These are phyloP conservation scores for Cladorhizidae sp. DNA, from an alignment of 37 sponge, comb jelly and placozoan genomes.

Conservation along the genomic window DNA sequence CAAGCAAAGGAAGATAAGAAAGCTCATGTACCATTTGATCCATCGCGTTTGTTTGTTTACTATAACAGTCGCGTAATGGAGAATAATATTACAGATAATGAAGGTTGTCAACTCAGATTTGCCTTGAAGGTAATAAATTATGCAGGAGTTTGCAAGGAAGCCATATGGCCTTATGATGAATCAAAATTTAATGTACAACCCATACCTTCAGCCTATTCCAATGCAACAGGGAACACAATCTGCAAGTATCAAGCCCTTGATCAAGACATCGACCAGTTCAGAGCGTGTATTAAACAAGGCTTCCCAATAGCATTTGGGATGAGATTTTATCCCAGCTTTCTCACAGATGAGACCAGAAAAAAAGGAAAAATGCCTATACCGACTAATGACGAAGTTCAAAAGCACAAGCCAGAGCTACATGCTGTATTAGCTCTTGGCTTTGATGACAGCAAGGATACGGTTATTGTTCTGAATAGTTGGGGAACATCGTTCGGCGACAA, in stretches of 20 bases:
- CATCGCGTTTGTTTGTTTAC: constrained; percentile 20
- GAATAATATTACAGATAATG: neutral
- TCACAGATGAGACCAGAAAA: neutral
- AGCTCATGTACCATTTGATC: neutral
- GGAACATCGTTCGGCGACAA: constrained; percentile 4
- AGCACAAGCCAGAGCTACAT: neutral
- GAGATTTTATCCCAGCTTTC: neutral
- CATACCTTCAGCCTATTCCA: neutral
- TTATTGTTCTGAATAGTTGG: constrained; percentile 25
- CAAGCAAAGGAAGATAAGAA: neutral
- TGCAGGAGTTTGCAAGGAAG: constrained; percentile 18
- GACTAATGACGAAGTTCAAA: neutral
- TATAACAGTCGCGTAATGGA: constrained; percentile 10
- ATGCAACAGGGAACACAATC: constrained; percentile 8
- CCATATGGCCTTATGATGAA: constrained; percentile 3
- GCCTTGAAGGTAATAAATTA: neutral
- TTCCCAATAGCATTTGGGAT: constrained; percentile 10
- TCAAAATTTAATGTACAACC: neutral
- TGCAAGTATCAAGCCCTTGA: constrained; percentile 12
- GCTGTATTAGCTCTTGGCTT: constrained; percentile 25
- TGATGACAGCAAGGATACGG: neutral
- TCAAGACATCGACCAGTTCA: constrained; percentile 2
- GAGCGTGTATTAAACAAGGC: constrained; percentile 7
- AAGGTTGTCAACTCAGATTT: neutral
- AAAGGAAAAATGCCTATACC: constrained; percentile 1